Evolutionary conservation across 2,888 invertebrate genomes (phyloP), one percentile per base, ranked within the genome.

Genomic region (Hydraecia micacea): DNA sequence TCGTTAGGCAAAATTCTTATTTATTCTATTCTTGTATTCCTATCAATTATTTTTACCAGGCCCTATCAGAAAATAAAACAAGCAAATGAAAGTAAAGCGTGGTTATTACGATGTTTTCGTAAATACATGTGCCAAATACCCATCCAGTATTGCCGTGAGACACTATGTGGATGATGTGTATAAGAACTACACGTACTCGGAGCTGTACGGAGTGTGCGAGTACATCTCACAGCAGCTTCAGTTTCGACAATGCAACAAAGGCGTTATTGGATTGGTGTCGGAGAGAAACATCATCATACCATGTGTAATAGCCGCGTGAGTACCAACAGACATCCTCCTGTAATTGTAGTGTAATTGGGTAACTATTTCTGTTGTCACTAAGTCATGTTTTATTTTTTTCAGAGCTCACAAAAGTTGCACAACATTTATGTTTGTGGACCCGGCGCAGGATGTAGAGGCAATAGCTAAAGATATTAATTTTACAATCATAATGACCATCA

Each of bases 251-350:
- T 94, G 93, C 86, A 93, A 91, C 49, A 95, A 92, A 83, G 95
- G 96, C 46, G 90, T 95, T 70, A 94, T 97, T 87, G 97, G 97
- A 63, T 89, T 97, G 68, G 90, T 96, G 71, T 96, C 97, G 75
- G 93, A 95, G 67, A 97, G 97, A 87, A 97, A 97, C 90, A 91
- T 96, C 67, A 94, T 97, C 71, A 94, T 97, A 87, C 97, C 97
- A 62, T 95, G 97, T 84, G 91, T 97, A 79, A 95, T 97, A 86
- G 95, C 97, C 55, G 97, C 97, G 97, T 97, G 95, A 95, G 96
- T 95, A 83, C 49, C 58, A 69, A 32, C 65, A 69, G 49, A 52
- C 39, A 32, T 46, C 62, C 9, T 77, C 21, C 9, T 55, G n/a
- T 42, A 42, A 36, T 36, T n/a, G 11, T 39, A 28, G 13, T 32